A percentile compares a stretch with the other conserved stretches of the same genome.
These are phyloP conservation scores for Rachycentron canadum DNA, from an alignment of 2,797 vertebrate species.

Conservation along the genomic window DNA sequence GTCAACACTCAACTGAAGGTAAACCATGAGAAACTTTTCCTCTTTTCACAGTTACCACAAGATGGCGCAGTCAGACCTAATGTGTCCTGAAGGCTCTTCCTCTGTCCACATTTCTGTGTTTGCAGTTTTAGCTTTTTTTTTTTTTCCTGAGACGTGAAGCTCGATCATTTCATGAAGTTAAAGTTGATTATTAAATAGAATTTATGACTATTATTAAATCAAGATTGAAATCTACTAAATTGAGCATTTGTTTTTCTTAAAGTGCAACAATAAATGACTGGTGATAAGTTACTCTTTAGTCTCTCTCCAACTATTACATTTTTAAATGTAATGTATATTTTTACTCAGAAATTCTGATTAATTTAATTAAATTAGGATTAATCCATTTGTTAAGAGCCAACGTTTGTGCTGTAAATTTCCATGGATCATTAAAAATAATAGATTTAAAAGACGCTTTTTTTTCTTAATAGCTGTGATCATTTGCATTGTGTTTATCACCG, in stretches of 20 bases:
- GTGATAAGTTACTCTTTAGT: background rate
- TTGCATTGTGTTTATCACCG: background rate
- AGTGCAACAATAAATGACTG: background rate
- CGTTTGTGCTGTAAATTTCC: background rate
- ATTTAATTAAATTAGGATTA: background rate
- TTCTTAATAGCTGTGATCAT: background rate
- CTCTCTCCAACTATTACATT: background rate
- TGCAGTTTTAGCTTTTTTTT: background rate
- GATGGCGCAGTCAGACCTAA: slow-evolving; percentile 43
- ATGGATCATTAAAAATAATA: background rate
- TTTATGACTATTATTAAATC: no score
- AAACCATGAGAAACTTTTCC: background rate
- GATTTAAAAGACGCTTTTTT: background rate
- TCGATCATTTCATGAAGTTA: background rate
- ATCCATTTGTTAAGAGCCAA: no score
- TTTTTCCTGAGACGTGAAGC: no score
- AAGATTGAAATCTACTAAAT: background rate
- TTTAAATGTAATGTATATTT: background rate
- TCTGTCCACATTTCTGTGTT: background rate
- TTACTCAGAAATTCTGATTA: background rate
- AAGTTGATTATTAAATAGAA: background rate
- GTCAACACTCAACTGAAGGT: no score
- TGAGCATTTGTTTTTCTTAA: background rate
- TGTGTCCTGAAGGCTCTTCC: background rate
- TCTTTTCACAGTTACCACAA: slow-evolving; percentile 22